Evolutionary conservation across 2,113 vertebrate genomes (phyloP).

Genomic region (Kobus ellipsiprymnus): DNA sequence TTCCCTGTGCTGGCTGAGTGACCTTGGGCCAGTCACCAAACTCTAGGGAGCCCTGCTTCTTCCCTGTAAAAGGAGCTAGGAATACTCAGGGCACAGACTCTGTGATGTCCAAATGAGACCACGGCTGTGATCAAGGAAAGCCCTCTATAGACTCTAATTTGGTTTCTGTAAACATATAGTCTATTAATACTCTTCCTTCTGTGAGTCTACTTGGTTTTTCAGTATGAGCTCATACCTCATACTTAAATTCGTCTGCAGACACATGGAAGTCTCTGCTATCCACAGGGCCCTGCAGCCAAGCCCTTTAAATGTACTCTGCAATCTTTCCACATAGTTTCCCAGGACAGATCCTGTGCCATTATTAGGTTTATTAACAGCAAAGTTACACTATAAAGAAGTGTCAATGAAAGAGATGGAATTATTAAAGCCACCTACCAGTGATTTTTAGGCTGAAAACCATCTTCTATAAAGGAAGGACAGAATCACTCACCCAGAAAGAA

Average conservation of each 20-base stretch:
- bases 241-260: background rate
- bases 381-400: background rate
- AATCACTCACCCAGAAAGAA: background rate
- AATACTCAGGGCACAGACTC: background rate
- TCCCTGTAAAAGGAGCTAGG: background rate
- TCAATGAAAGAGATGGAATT: background rate
- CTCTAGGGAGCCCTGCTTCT: background rate
- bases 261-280: background rate
- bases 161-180: background rate
- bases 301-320: background rate
- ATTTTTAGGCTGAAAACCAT: background rate
- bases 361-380: background rate
- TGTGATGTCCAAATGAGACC: accelerated
- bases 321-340: background rate
- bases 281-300: background rate
- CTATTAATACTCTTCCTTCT: background rate
- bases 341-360: background rate
- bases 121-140: background rate
- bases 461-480: background rate
- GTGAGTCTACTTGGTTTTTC: background rate
- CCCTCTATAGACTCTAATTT: background rate
- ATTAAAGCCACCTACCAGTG: background rate
- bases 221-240: background rate
- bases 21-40: background rate
- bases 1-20: background rate